Evolutionary conservation across 1,140 invertebrate genomes (phyloP), one percentile per base, ranked within the genome.

Genomic region (Bombus balteatus): DNA sequence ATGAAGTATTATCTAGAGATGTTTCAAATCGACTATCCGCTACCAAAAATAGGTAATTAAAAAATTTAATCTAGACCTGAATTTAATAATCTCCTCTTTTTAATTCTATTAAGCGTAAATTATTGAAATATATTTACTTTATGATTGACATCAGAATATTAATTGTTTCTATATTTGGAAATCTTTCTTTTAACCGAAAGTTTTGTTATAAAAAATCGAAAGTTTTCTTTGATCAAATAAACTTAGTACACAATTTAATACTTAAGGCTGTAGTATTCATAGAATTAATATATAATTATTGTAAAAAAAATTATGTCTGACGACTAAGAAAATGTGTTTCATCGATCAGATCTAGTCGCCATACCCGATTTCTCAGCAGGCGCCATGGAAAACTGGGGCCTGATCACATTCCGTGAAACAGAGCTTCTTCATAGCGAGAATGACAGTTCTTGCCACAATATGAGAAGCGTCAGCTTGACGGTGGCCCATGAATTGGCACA

Each of bases 401-500:
- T 97, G 39, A 95, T 97, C 87, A 96, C 96, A 0, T 97, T 96
- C 87, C 92, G 96, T 70, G 96, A 97, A 94, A 97, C 96, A 0
- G 96, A 96, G 1, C 93, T 99, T 85, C 94, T 99, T 3, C 97
- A 97, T 89, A 97, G 98, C 92, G 95, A 96, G 18, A 94, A 96
- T 28, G 94, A 96, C 39, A 97, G 97, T 0, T 96, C 97, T 0
- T 95, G 96, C 32, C 82, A 93, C 2, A 96, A 96, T 85, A 96
- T 97, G 90, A 95, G 97, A 76, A 93, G 95, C 25, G 96, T 98
- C 6, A 97, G 97, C 41, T 95, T 96, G 77, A 97, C 98, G 4
- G 96, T 98, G 73, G 96, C 97, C 39, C 98, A 98, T 93, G 98
- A 98, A 94, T 92, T 98, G 25, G 98, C 98, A 2, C 98, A 98